phyloP scores from a whole-genome alignment of 2,797 vertebrate species.

The Babyrousa celebensis region DNA sequence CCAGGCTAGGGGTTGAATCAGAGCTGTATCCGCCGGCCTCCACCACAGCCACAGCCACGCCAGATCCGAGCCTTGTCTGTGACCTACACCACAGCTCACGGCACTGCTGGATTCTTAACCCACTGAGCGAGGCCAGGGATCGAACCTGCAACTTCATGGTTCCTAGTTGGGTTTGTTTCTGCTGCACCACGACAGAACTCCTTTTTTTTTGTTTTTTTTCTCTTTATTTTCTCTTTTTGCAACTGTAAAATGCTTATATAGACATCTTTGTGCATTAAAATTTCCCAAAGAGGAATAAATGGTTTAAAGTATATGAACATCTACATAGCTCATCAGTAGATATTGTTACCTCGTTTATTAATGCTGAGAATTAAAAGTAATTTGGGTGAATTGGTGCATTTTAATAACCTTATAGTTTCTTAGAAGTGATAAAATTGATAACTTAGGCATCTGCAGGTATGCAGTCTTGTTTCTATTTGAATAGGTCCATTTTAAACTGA shows the following conservation, averaged over 20 bases:
- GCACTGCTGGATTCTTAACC: no score
- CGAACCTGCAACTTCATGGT: no score
- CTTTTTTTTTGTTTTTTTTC: no score
- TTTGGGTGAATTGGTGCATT: conserved; percentile 11
- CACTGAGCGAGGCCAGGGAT: no score
- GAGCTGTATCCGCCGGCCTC: no score
- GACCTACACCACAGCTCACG: no score
- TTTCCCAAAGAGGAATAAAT: conserved; percentile 20
- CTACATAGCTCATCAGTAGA: conserved; percentile 23
- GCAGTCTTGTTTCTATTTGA: conserved; percentile 28
- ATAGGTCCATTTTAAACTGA: conserved; percentile 12
- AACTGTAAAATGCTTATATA: conserved; percentile 12
- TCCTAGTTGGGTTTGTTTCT: no score
- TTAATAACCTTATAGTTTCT: conserved; percentile 20
- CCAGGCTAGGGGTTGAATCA: no score
- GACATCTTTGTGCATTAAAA: conserved; percentile 11
- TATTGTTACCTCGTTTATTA: conserved; percentile 33
- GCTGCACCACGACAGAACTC: no score
- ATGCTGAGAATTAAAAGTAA: conserved; percentile 16
- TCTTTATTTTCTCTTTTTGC: neutral
- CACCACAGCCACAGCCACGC: no score
- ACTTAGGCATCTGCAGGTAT: neutral
- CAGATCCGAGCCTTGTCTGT: no score
- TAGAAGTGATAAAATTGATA: neutral
- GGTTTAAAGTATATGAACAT: neutral